Evolutionary conservation across 2,888 invertebrate species (phyloP).

Genomic region (Diabrotica balteata): DNA sequence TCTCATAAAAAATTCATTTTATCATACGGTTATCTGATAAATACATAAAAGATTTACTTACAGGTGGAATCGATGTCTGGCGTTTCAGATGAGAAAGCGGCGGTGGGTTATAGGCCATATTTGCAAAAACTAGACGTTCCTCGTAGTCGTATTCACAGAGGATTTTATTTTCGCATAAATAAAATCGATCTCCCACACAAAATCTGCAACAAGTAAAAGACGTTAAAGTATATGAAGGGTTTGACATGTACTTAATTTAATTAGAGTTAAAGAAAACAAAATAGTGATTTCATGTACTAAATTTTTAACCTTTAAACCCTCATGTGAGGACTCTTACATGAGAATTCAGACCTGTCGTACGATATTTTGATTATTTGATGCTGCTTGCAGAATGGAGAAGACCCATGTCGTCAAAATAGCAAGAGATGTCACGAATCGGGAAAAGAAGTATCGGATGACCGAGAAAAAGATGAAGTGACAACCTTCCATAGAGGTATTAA

Average conservation of each 20-base stretch:
- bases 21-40: not conserved
- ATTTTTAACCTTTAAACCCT: too few relatives aligned
- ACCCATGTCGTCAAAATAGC: too few relatives aligned
- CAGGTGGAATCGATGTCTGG: slow-evolving; percentile 72
- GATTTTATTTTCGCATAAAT: slow-evolving; percentile 96
- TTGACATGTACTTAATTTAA: not conserved
- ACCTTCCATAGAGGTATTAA: too few relatives aligned
- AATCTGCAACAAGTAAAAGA: slow-evolving; percentile 71
- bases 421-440: too few relatives aligned
- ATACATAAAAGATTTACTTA: slow-evolving; percentile 54
- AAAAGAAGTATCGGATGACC: too few relatives aligned
- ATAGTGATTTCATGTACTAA: too few relatives aligned
- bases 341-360: too few relatives aligned
- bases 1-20: too few relatives aligned
- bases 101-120: slow-evolving; percentile 90
- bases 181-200: slow-evolving; percentile 97
- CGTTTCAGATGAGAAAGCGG: slow-evolving; percentile 81
- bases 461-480: too few relatives aligned
- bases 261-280: not conserved
- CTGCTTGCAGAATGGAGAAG: too few relatives aligned
- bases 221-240: not conserved
- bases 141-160: slow-evolving; percentile 98
- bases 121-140: slow-evolving; percentile 92
- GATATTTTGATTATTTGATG: too few relatives aligned
- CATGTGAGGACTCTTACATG: too few relatives aligned